These are phyloP conservation scores for Hermaeophaga mercurialis DNA, from an alignment of 2,888 invertebrate genomes.

Conservation along the genomic window DNA sequence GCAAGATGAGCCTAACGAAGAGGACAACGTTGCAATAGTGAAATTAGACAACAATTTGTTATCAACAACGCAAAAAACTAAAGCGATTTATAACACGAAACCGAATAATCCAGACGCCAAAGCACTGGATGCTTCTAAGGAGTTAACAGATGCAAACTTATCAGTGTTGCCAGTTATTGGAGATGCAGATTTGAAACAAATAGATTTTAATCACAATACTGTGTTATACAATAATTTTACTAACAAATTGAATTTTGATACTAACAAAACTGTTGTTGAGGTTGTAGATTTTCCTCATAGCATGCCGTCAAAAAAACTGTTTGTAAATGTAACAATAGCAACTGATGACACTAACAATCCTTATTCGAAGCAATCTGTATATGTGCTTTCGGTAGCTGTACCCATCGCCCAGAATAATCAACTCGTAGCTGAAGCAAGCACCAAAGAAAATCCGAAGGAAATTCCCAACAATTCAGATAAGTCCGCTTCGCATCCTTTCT, in stretches of 20 bases:
- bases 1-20: constrained; percentile 54
- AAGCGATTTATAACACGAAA: constrained; percentile 42
- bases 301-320: constrained; percentile 64
- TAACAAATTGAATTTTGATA: constrained; percentile 42
- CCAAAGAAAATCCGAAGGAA: constrained; percentile 41
- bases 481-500: constrained; percentile 15
- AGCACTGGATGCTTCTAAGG: constrained; percentile 45
- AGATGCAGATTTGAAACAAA: constrained; percentile 36
- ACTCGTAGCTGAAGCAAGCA: constrained; percentile 62
- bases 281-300: constrained; percentile 56
- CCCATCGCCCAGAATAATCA: constrained; percentile 67
- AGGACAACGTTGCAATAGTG: constrained; percentile 58
- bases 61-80: constrained; percentile 47
- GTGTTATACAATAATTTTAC: constrained; percentile 42
- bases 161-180: constrained; percentile 36
- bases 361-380: constrained; percentile 68
- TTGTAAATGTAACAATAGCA: constrained; percentile 82
- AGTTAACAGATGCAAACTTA: constrained; percentile 51
- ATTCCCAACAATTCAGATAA: constrained; percentile 27
- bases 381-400: constrained; percentile 80
- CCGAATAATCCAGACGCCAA: neutral
- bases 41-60: constrained; percentile 52
- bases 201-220: constrained; percentile 41
- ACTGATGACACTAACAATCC: constrained; percentile 65
- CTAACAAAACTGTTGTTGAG: constrained; percentile 45